Evolutionary conservation across 1,140 invertebrate genomes (phyloP), one percentile per base, ranked within the genome.

Genomic region (Cyrtorhinus lividipennis): DNA sequence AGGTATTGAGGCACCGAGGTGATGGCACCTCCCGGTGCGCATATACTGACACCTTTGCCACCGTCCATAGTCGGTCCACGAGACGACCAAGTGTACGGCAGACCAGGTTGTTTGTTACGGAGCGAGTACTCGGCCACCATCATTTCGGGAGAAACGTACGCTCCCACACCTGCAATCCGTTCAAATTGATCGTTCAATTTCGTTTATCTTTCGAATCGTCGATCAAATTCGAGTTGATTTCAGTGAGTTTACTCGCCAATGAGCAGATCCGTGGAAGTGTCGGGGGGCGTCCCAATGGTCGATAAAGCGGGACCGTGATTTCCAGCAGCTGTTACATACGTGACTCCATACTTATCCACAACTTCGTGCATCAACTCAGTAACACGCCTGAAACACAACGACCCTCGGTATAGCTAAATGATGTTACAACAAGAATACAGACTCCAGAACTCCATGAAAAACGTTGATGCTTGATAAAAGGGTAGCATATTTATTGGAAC

Each of bases 61-160:
- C 95, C 96, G 75, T 98, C 92, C 53, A 85, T 79, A 64, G 87
- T 90, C 25, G 87, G 87, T 56, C 88, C 95, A 60, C 95, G 80
- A 1, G 91, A 95, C 53, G 90, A 90, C 94, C 94, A 99, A 1
- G 92, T 95, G 74, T 93, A 98, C 2, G 90, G 85, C 75, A 86
- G 90, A 20, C 85, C 84, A 10, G 88, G 83, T 61, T 90, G 73
- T 73, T 86, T 87, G 72, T 90, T 83, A 58, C 88, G 79, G 73
- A 97, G 78, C 0, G 91, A 90, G 78, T 98, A 97, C 72, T 95
- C 91, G 5, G 93, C 90, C 59, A 84, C 76, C 91, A 96, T 96
- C 95, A 98, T 98, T 66, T 95, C 90, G 3, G 93, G 90, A 0
- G 93, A 95, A 46, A 98, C 92, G 75, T 95, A 97, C 46, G 95